Conservation (phyloP, 1,140 invertebrate genomes). For the Drosophila dunni region DNA sequence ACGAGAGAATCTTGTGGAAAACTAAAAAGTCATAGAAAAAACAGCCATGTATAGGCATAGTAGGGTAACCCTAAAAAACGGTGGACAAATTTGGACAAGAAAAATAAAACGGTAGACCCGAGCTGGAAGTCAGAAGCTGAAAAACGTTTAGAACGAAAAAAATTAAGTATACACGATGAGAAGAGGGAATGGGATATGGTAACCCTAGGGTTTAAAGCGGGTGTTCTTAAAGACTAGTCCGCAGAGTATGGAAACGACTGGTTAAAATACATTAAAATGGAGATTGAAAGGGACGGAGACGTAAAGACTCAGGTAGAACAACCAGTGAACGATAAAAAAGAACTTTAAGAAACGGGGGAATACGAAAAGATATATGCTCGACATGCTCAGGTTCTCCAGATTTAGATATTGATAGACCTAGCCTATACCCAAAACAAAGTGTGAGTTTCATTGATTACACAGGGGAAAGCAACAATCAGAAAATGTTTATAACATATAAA, state of each 20-base stretch:
- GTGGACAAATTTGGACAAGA: neutral
- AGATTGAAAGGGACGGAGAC: neutral
- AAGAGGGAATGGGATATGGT: too few species aligned
- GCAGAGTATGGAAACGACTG: neutral
- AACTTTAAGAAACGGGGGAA: neutral
- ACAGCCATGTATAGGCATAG: neutral
- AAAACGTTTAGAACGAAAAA: too few species aligned
- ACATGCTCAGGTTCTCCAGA: conserved; percentile 12
- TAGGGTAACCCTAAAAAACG: neutral
- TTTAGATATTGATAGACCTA: conserved; percentile 10
- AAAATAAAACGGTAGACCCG: neutral
- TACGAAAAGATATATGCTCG: neutral
- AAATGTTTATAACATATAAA: conserved; percentile 27
- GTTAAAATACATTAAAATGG: neutral
- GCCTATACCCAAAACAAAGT: neutral
- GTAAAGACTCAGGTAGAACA: conserved; percentile 4
- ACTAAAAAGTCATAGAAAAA: neutral
- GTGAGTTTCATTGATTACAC: conserved; percentile 13
- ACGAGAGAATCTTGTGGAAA: neutral
- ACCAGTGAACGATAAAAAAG: neutral
- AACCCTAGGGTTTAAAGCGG: too few species aligned
- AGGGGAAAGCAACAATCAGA: conserved; percentile 10
- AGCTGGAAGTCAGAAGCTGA: neutral
- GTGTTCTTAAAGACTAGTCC: too few species aligned
- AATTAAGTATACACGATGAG: too few species aligned